Evolutionary conservation across 2,113 vertebrate genomes (phyloP).

Genomic region (Myxocyprinus asiaticus): DNA sequence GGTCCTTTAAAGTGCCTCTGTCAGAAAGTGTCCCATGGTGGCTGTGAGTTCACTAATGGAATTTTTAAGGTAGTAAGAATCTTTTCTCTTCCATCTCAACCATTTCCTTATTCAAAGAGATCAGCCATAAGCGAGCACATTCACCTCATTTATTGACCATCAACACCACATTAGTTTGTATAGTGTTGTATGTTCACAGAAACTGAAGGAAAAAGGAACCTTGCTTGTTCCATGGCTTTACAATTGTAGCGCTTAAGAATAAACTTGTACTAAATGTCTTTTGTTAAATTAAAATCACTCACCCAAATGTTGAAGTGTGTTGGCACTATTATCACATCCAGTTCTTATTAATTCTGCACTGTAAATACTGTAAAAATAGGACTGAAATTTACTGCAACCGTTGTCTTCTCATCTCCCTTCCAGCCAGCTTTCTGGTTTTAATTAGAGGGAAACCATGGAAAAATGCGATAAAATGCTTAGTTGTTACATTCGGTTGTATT

Average conservation of each 20-base stretch:
- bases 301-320: conserved; percentile 61
- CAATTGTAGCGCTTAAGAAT: conserved; percentile 46
- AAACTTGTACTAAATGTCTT: conserved; percentile 54
- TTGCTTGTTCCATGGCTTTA: conserved; percentile 13
- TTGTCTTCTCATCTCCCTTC: conserved; percentile 63
- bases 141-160: conserved; percentile 23
- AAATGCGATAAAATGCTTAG: background rate
- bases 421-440: conserved; percentile 56
- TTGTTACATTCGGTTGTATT: conserved; percentile 34
- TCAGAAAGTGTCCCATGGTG: conserved; percentile 62
- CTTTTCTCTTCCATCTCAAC: conserved; percentile 37
- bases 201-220: conserved; percentile 29
- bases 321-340: conserved; percentile 60
- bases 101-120: conserved; percentile 35
- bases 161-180: conserved; percentile 39
- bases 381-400: conserved; percentile 63
- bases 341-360: conserved; percentile 67
- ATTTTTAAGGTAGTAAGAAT: conserved; percentile 65
- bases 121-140: conserved; percentile 33
- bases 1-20: conserved; percentile 62
- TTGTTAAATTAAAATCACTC: conserved; percentile 68
- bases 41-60: conserved; percentile 67
- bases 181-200: conserved; percentile 8
- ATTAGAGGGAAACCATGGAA: conserved; percentile 63
- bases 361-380: conserved; percentile 64